Evolutionary conservation across 2,797 vertebrate genomes (phyloP).

Genomic region (Avahi laniger): DNA sequence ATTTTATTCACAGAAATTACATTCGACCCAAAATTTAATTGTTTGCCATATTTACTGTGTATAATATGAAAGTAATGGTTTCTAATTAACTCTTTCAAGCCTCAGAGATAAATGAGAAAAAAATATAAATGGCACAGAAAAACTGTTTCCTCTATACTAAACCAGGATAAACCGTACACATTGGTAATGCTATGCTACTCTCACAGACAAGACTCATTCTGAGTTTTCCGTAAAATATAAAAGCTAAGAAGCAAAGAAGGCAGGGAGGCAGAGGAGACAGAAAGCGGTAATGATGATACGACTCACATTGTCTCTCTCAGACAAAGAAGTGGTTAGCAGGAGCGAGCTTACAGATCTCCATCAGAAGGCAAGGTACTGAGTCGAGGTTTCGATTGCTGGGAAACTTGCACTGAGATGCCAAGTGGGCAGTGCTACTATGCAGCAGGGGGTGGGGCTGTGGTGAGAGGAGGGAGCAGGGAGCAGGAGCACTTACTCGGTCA

Average conservation of each 20-base stretch:
- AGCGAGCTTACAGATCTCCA: neutral
- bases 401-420: neutral
- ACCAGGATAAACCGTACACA: neutral
- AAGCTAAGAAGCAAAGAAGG: constrained; percentile 31
- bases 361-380: neutral
- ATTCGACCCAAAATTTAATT: neutral
- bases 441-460: neutral
- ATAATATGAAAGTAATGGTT: neutral
- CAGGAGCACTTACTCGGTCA: constrained; percentile 89
- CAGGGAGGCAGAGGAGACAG: neutral
- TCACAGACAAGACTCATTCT: neutral
- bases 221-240: constrained; percentile 15
- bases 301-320: constrained; percentile 35
- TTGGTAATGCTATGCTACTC: neutral
- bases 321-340: neutral
- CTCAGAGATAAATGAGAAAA: neutral
- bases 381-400: neutral
- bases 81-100: constrained; percentile 20
- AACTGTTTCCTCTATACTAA: constrained; percentile 5
- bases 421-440: neutral
- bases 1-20: constrained; percentile 48
- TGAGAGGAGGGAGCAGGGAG: neutral
- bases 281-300: neutral
- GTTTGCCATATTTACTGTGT: neutral
- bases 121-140: neutral